These are phyloP conservation scores for Amiota communis DNA, from an alignment of 2,888 invertebrate species.

Conservation along the genomic window DNA sequence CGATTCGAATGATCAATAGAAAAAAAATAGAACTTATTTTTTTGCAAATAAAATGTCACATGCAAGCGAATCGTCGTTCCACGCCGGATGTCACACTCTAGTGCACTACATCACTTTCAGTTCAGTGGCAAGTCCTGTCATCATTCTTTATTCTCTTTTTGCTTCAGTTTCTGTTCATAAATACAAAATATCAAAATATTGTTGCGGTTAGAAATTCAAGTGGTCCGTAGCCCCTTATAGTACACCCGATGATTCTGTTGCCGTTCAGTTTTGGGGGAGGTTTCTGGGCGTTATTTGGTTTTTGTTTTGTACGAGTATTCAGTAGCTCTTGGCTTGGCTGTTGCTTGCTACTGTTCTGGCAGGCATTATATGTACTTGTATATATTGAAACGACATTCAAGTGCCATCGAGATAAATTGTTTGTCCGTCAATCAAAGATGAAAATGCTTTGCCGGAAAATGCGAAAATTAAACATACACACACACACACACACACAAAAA, in stretches of 20 bases:
- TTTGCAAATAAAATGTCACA: constrained; percentile 23
- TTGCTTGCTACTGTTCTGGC: constrained; percentile 7
- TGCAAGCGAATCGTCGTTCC: background rate
- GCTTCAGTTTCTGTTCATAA: constrained; percentile 45
- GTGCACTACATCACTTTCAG: constrained; percentile 23
- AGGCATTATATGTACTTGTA: background rate
- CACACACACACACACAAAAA: constrained; percentile 39
- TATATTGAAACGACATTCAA: constrained; percentile 42
- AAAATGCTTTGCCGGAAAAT: constrained; percentile 61
- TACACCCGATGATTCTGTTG: constrained; percentile 39
- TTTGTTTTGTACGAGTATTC: background rate
- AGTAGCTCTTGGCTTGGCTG: background rate
- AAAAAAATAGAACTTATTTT: background rate
- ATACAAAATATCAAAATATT: constrained; percentile 59
- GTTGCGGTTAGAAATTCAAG: constrained; percentile 36
- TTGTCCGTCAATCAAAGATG: constrained; percentile 67
- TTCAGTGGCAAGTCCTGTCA: background rate
- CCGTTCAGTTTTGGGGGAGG: background rate
- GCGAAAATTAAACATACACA: constrained; percentile 64
- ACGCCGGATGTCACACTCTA: constrained; percentile 24
- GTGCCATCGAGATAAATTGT: constrained; percentile 65
- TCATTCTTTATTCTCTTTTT: background rate
- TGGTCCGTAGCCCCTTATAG: background rate
- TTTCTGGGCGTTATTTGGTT: constrained; percentile 10
- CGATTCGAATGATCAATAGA: background rate